Base-by-base conservation (phyloP, 2,888 invertebrate genomes). In the Coelopa pilipes region DNA sequence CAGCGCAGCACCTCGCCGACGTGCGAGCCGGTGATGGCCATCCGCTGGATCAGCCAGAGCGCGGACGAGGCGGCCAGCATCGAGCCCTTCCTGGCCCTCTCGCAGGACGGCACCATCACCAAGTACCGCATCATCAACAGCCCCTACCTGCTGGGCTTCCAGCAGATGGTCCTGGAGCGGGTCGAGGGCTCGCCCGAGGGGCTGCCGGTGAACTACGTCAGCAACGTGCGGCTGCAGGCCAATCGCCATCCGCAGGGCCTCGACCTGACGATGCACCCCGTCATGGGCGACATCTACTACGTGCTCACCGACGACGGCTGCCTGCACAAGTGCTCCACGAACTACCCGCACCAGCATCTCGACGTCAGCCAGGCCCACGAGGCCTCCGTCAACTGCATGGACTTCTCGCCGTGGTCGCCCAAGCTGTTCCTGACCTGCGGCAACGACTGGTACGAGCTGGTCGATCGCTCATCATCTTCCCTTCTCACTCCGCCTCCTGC, bases 231-330 rank as follows among this genome's bases (percentile, higher is more conserved):
- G 1, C 77, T 80, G 3, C 89, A 90, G 79, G 89, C 91, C 1
- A 89, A 91, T 0, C 88, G 91, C 57, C 90, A 91, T 81, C 90
- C 93, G 0, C 92, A 91, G 0, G 92, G 91, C 0, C 82, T 93
- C 65, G 89, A 92, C 73, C 88, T 93, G 60, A 89, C 90, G 46
- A 89, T 90, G 82, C 92, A 94, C 84, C 93, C 94, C 0, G 81
- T 78, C 0, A 87, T 92, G 53, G 86, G 88, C 0, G 91, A 91
- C 77, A 87, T 92, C 15, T 97, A 96, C 84, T 89, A 92, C 62
- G 92, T 96, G 3, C 94, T 95, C 0, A 96, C 96, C 0, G 93
- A 93, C 80, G 95, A 96, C 83, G 97, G 97, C 1, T 93, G 93
- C 79, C 89, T 95, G 17, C 92, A 93, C 84, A 92, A 91, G 82